Conservation (phyloP, 2,797 vertebrate species). For the Champsocephalus gunnari region DNA sequence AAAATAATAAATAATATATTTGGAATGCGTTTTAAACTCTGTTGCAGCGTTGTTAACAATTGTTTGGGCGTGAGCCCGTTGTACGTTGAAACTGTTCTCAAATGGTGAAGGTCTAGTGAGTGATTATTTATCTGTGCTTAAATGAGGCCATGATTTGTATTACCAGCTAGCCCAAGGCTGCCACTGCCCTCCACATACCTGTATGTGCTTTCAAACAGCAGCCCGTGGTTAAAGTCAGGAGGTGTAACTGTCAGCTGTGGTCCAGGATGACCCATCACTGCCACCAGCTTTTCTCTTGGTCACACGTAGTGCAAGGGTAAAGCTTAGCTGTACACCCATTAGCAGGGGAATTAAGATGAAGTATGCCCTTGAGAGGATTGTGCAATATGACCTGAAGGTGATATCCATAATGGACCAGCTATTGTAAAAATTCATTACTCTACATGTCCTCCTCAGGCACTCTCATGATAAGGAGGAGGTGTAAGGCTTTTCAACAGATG, state of each 20-base stretch:
- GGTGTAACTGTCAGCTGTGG: constrained; percentile 53
- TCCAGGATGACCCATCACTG: constrained; percentile 72
- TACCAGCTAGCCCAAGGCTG: constrained; percentile 79
- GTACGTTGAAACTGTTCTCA: constrained; percentile 79
- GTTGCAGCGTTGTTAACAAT: constrained; percentile 84
- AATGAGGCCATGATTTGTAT: constrained; percentile 82
- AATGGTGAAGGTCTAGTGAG: constrained; percentile 85
- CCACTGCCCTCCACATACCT: constrained; percentile 79
- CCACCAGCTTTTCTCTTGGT: constrained; percentile 68
- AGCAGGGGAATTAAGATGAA: constrained; percentile 73
- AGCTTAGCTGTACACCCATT: constrained; percentile 72
- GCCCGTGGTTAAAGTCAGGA: constrained; percentile 59
- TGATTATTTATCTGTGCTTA: constrained; percentile 85
- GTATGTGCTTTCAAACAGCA: constrained; percentile 75
- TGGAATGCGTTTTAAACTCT: constrained; percentile 86
- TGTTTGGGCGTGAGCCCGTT: constrained; percentile 80
- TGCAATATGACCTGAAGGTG: constrained; percentile 66
- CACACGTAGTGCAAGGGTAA: constrained; percentile 55
- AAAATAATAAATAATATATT: constrained; percentile 67
- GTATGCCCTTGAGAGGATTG: constrained; percentile 68
- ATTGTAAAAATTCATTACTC: constrained; percentile 69
- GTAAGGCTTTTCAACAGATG: constrained; percentile 65
- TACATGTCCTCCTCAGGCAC: constrained; percentile 67
- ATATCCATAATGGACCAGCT: constrained; percentile 73
- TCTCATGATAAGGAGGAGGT: constrained; percentile 51